Percentiles rank a stretch among this genome's conserved stretches.
phyloP scores from a whole-genome alignment of 2,888 invertebrate species.

The Timema podura region DNA sequence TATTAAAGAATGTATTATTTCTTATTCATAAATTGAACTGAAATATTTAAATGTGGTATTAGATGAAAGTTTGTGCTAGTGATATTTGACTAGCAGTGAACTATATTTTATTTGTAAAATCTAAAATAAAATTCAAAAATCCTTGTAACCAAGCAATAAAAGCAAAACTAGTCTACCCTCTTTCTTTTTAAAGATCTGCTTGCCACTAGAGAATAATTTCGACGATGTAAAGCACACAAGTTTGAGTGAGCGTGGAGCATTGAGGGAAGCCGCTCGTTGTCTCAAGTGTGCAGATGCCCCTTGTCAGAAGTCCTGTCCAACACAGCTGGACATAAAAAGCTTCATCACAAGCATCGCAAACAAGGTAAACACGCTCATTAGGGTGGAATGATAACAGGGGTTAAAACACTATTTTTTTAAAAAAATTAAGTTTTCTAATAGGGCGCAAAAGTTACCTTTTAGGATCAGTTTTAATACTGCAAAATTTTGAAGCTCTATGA shows the following conservation, averaged over 20 bases:
- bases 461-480: too few species aligned
- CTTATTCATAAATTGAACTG: too few species aligned
- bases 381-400: too few species aligned
- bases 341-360: constrained; percentile 96
- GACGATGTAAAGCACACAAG: constrained; percentile 97
- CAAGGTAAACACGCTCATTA: constrained; percentile 56
- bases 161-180: not conserved
- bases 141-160: not conserved
- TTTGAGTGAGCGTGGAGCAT: constrained; percentile 88
- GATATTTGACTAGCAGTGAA: not conserved
- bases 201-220: constrained; percentile 79
- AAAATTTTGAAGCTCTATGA: too few species aligned
- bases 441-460: too few species aligned
- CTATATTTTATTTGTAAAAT: not conserved
- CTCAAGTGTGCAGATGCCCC: constrained; percentile 94
- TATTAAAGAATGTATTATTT: too few species aligned
- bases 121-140: not conserved
- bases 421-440: too few species aligned
- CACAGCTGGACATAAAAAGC: constrained; percentile 92
- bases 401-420: too few species aligned
- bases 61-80: not conserved
- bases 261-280: constrained; percentile 84
- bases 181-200: constrained; percentile 55
- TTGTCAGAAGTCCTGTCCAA: constrained; percentile 98
- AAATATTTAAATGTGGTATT: not conserved